Percentiles rank a stretch among this genome's conserved stretches.
phyloP scores from a whole-genome alignment of 2,113 vertebrate genomes.

The Phaethornis superciliosus region DNA sequence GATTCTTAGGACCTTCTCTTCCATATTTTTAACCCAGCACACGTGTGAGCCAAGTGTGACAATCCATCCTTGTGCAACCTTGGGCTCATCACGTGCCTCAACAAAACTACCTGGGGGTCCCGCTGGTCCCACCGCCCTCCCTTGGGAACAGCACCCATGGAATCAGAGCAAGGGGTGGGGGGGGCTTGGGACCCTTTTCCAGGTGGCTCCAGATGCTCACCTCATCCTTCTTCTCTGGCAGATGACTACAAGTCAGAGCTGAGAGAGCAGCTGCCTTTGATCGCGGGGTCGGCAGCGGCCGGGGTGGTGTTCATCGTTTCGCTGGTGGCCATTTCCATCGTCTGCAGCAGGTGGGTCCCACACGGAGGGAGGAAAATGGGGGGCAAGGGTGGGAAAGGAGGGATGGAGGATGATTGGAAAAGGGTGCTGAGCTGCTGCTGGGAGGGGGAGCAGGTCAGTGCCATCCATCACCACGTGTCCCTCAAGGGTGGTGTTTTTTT shows the following conservation, averaged over 20 bases:
- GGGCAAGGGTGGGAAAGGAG: neutral
- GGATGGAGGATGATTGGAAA: neutral
- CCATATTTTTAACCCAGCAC: neutral
- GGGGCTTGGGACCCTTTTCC: rapidly evolving
- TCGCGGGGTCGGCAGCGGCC: conserved; percentile 92
- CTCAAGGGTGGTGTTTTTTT: conserved; percentile 30
- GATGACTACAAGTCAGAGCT: conserved; percentile 98
- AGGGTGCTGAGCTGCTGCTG: neutral
- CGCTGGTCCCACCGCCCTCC: neutral
- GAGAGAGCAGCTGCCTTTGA: conserved; percentile 95
- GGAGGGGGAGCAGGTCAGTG: rapidly evolving
- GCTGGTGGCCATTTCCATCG: conserved; percentile 94
- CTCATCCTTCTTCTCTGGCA: conserved; percentile 36
- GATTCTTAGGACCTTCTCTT: neutral
- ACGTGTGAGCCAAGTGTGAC: rapidly evolving
- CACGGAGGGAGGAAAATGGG: rapidly evolving
- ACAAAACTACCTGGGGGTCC: rapidly evolving
- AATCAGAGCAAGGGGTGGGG: neutral
- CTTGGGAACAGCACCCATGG: neutral
- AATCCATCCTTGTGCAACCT: neutral
- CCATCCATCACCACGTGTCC: rapidly evolving
- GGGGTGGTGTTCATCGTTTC: conserved; percentile 97
- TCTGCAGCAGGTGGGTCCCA: conserved; percentile 93
- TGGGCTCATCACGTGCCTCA: neutral
- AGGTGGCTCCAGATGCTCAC: neutral